These are phyloP conservation scores for Drosophila neocordata DNA, from an alignment of 1,140 invertebrate species.

Conservation along the genomic window DNA sequence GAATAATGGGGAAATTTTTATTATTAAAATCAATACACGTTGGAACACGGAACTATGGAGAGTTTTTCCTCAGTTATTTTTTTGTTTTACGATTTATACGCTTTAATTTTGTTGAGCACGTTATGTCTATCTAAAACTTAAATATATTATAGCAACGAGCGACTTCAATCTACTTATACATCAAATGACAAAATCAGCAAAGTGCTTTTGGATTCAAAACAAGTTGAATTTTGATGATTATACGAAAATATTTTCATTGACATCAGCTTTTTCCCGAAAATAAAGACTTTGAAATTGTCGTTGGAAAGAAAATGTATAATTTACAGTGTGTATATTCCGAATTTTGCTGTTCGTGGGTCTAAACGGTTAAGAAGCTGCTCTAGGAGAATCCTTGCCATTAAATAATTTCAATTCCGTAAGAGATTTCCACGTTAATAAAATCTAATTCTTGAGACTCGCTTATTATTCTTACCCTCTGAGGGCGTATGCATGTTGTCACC, in stretches of 20 bases:
- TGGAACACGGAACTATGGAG: slow-evolving; percentile 5
- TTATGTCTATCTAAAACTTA: neutral
- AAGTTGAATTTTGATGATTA: too few species aligned
- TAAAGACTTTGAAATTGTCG: too few species aligned
- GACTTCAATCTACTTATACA: neutral
- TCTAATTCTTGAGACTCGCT: neutral
- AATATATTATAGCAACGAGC: neutral
- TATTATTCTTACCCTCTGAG: slow-evolving; percentile 45
- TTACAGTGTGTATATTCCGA: too few species aligned
- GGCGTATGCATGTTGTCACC: slow-evolving; percentile 56
- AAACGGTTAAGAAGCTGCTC: too few species aligned
- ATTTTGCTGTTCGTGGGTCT: too few species aligned
- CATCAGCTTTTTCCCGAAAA: too few species aligned
- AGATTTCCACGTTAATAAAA: neutral
- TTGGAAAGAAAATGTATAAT: too few species aligned
- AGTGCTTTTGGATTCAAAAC: neutral
- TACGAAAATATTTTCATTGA: too few species aligned
- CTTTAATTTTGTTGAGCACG: neutral
- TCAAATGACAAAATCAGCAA: slow-evolving; percentile 7
- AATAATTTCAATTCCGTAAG: neutral
- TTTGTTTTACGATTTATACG: neutral
- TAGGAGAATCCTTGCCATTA: neutral
- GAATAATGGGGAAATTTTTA: slow-evolving; percentile 21
- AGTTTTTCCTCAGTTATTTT: neutral
- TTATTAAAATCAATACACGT: slow-evolving; percentile 1